Percentiles rank a stretch among this genome's conserved stretches.
Evolutionary conservation across 2,888 invertebrate species (phyloP).

Genomic region (Lepidochitona cinerea): DNA sequence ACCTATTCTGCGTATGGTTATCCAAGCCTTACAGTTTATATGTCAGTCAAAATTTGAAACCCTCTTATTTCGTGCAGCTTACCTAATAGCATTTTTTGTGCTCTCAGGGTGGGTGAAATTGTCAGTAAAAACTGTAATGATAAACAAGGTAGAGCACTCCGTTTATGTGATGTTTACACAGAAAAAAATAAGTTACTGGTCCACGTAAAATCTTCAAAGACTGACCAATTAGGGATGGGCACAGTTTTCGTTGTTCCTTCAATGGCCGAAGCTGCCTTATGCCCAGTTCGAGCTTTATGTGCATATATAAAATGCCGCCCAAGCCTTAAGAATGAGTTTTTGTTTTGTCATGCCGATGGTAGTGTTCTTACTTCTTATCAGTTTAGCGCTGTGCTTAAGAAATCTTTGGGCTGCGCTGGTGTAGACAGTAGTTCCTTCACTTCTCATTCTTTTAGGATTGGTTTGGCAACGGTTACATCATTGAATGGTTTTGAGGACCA

Average conservation of each 20-base stretch:
- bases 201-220: neutral
- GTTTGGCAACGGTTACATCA: too few species aligned
- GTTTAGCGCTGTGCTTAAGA: too few species aligned
- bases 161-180: neutral
- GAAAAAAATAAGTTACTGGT: neutral
- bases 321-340: too few species aligned
- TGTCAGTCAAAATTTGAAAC: constrained; percentile 3
- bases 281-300: neutral
- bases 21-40: neutral
- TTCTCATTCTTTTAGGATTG: too few species aligned
- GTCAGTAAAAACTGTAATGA: neutral
- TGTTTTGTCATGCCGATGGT: too few species aligned
- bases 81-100: constrained; percentile 1
- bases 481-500: too few species aligned
- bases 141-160: neutral
- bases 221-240: neutral
- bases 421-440: too few species aligned
- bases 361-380: too few species aligned
- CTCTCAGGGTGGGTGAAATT: neutral
- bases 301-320: too few species aligned
- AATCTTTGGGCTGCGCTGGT: too few species aligned
- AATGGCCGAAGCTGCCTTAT: neutral
- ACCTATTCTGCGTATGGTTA: neutral
- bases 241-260: neutral
- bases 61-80: constrained; percentile 2